A percentile compares a stretch with the other conserved stretches of the same genome.
phyloP scores from a whole-genome alignment of 2,888 invertebrate genomes.

The Ctenicera cuprea region DNA sequence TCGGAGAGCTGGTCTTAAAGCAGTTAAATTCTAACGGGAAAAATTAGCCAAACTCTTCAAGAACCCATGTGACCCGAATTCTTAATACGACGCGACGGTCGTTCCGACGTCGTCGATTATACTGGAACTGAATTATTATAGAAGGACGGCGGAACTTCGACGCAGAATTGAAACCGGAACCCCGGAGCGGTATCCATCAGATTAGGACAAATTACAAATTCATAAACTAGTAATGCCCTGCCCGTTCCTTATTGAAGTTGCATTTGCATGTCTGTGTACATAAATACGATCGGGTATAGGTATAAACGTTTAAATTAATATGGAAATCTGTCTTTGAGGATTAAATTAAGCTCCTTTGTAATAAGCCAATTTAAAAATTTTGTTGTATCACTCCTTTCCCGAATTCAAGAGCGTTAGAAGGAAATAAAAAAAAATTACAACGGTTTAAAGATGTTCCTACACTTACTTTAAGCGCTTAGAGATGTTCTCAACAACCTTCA shows the following conservation, averaged over 20 bases:
- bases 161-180: constrained; percentile 12
- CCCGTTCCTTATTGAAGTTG: constrained; percentile 14
- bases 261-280: constrained; percentile 18
- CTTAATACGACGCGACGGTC: constrained; percentile 1
- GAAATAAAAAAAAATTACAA: too few relatives aligned
- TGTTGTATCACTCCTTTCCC: too few relatives aligned
- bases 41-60: neutral
- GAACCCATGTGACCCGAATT: neutral
- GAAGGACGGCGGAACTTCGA: neutral
- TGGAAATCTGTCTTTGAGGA: too few relatives aligned
- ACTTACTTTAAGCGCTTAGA: too few relatives aligned
- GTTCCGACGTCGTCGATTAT: constrained; percentile 1
- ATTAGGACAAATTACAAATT: constrained; percentile 41
- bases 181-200: constrained; percentile 16
- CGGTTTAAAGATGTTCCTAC: too few relatives aligned
- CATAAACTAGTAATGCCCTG: constrained; percentile 29
- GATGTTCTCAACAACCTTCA: too few relatives aligned
- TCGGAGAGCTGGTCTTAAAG: neutral
- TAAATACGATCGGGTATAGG: neutral
- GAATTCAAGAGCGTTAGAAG: too few relatives aligned
- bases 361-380: too few relatives aligned
- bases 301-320: neutral
- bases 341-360: too few relatives aligned
- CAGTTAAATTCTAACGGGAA: neutral
- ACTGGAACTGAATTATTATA: neutral